Conservation (phyloP, 2,113 vertebrate genomes). For the rabbit (Oryctolagus cuniculus) region mOryCun1.1 NC_091445.1:87878001-87878500, state of each 20-base stretch:
- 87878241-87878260: not conserved
- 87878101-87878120: not conserved
- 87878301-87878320: slow-evolving; percentile 49
- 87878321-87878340: slow-evolving; percentile 34
- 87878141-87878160: slow-evolving; percentile 21
- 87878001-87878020: not conserved
- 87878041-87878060: not conserved
- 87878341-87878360: slow-evolving; percentile 52
- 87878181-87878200: not conserved
- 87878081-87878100: not conserved
- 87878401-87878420: slow-evolving; percentile 69
- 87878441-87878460: slow-evolving; percentile 30
- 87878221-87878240: slow-evolving; percentile 32
- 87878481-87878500: not conserved
- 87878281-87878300: slow-evolving; percentile 40
- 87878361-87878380: slow-evolving; percentile 58
- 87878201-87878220: not conserved
- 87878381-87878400: slow-evolving; percentile 42
- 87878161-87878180: slow-evolving; percentile 25
- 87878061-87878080: not conserved
- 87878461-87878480: slow-evolving; percentile 18
- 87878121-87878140: slow-evolving; percentile 13
- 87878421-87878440: not conserved
- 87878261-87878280: not conserved
- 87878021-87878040: not conserved